Evolutionary conservation across 2,113 vertebrate species (phyloP).

Genomic region (Seriola aureovittata): DNA sequence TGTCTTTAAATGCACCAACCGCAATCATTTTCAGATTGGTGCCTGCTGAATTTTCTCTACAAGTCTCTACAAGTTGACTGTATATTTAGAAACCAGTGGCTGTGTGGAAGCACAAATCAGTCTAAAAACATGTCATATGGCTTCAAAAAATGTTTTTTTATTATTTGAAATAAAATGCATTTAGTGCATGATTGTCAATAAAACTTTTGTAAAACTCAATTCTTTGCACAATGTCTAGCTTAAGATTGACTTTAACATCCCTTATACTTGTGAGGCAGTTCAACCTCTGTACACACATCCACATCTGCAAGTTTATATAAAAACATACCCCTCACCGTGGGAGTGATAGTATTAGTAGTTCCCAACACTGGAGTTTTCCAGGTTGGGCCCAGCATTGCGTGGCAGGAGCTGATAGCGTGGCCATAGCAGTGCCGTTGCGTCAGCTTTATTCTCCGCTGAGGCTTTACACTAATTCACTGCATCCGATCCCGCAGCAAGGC

Average conservation of each 20-base stretch:
- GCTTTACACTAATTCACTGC: constrained; percentile 81
- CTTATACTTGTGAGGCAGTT: background rate
- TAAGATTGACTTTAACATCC: background rate
- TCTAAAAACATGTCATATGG: background rate
- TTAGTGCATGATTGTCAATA: background rate
- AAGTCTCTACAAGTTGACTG: too few species aligned
- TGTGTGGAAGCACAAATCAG: background rate
- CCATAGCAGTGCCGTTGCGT: constrained; percentile 66
- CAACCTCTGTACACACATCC: background rate
- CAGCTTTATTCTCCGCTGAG: constrained; percentile 77
- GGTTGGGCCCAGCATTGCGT: constrained; percentile 52
- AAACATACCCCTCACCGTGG: background rate
- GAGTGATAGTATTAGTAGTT: constrained; percentile 22
- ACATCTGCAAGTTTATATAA: constrained; percentile 8
- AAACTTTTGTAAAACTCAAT: background rate
- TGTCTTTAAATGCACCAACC: too few species aligned
- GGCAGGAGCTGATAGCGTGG: constrained; percentile 59
- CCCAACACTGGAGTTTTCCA: constrained; percentile 42
- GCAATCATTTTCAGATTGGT: too few species aligned
- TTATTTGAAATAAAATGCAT: background rate
- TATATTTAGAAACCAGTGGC: background rate
- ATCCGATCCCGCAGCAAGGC: constrained; percentile 75
- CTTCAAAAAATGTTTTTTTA: background rate
- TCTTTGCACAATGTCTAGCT: background rate
- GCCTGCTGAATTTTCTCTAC: too few species aligned